Evolutionary conservation across 2,888 invertebrate species (phyloP).

Genomic region (Harmothoe impar): DNA sequence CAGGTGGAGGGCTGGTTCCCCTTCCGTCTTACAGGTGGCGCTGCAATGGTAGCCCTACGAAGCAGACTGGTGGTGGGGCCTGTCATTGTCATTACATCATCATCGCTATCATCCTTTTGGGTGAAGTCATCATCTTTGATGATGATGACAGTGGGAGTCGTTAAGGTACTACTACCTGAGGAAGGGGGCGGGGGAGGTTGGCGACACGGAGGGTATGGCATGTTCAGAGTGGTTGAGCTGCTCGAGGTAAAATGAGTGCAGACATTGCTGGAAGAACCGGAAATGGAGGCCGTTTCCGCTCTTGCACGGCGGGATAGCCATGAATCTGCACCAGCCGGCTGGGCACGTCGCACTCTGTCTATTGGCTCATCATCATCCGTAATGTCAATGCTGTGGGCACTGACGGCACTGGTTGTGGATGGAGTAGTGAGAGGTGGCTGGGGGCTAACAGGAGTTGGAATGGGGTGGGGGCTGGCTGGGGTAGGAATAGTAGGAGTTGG

Average conservation of each 20-base stretch:
- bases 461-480: not conserved
- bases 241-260: not conserved
- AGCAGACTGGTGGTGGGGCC: too few species aligned
- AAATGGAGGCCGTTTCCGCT: conserved; percentile 28
- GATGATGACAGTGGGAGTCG: too few species aligned
- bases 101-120: too few species aligned
- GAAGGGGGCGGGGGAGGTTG: not conserved
- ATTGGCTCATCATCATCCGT: not conserved
- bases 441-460: too few species aligned
- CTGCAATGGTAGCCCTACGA: too few species aligned
- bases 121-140: too few species aligned
- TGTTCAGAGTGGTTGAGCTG: not conserved
- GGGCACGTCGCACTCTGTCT: conserved; percentile 4
- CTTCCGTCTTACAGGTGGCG: not conserved
- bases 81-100: too few species aligned
- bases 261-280: not conserved
- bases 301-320: not conserved
- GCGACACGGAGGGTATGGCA: not conserved
- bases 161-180: not conserved
- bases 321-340: not conserved
- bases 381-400: not conserved
- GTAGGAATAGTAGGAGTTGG: not conserved
- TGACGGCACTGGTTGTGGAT: not conserved
- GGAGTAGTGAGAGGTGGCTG: too few species aligned
- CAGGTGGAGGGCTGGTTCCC: conserved; percentile 6